phyloP scores from a whole-genome alignment of 2,797 vertebrate species.

The Eremophila alpestris region DNA sequence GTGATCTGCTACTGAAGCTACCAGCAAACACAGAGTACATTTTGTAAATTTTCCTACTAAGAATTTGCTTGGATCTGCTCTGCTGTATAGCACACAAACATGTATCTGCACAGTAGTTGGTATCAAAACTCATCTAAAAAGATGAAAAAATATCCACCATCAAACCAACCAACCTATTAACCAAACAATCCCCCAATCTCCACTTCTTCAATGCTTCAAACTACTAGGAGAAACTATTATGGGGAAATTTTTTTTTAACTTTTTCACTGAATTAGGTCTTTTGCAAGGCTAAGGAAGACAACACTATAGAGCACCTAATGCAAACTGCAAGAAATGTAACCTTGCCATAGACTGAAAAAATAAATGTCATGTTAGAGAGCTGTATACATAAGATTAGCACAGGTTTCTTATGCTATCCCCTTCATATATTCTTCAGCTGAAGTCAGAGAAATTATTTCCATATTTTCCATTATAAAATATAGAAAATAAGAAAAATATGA shows the following conservation, averaged over 20 bases:
- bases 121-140: not conserved
- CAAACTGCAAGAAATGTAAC: not conserved
- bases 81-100: not conserved
- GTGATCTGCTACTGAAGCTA: not conserved
- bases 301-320: not conserved
- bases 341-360: not conserved
- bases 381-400: not conserved
- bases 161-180: not conserved
- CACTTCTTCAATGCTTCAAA: not conserved
- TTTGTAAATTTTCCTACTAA: not conserved
- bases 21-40: not conserved
- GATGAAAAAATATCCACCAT: not conserved
- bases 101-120: accelerated
- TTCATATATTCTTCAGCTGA: not conserved
- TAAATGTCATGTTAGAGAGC: not conserved
- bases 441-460: not conserved
- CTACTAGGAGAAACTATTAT: not conserved
- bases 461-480: not conserved
- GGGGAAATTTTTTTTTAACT: not conserved
- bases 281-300: not conserved
- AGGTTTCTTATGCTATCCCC: not conserved
- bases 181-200: not conserved
- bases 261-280: not conserved
- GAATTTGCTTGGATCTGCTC: not conserved
- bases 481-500: not conserved